phyloP scores from a whole-genome alignment of 92 coral and sea anemone species.

The Zoanthus sansibaricus region DNA sequence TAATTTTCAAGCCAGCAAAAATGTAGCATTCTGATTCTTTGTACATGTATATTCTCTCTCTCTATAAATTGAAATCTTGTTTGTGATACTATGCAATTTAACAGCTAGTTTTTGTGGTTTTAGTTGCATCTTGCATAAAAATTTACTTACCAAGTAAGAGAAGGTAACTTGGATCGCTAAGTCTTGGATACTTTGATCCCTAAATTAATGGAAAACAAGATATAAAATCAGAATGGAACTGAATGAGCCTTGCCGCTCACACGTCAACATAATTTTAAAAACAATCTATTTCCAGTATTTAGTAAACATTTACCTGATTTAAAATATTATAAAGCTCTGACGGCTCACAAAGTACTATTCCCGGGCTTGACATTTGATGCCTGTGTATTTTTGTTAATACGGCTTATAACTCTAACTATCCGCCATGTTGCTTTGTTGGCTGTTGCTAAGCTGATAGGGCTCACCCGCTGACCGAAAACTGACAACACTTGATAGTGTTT shows the following conservation, averaged over 20 bases:
- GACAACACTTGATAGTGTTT: no score
- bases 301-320: conserved; percentile 76
- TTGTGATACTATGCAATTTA: not conserved
- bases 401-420: not conserved
- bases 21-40: no score
- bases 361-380: conserved; percentile 76
- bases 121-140: not conserved
- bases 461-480: conserved; percentile 50
- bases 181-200: conserved; percentile 81
- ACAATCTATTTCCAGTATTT: not conserved
- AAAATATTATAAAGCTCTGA: conserved; percentile 89
- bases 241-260: not conserved
- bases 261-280: not conserved
- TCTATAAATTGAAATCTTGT: not conserved
- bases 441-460: conserved; percentile 74
- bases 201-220: conserved; percentile 22
- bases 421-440: conserved; percentile 61
- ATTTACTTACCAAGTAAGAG: conserved; percentile 83
- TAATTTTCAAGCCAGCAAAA: no score
- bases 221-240: not conserved
- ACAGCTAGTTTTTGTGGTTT: not conserved
- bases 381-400: not conserved
- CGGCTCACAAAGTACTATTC: conserved; percentile 79
- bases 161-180: conserved; percentile 94
- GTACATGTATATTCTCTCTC: no score